These are phyloP conservation scores for Cyanistes caeruleus DNA, from an alignment of 2,113 vertebrate species.

Conservation along the genomic window DNA sequence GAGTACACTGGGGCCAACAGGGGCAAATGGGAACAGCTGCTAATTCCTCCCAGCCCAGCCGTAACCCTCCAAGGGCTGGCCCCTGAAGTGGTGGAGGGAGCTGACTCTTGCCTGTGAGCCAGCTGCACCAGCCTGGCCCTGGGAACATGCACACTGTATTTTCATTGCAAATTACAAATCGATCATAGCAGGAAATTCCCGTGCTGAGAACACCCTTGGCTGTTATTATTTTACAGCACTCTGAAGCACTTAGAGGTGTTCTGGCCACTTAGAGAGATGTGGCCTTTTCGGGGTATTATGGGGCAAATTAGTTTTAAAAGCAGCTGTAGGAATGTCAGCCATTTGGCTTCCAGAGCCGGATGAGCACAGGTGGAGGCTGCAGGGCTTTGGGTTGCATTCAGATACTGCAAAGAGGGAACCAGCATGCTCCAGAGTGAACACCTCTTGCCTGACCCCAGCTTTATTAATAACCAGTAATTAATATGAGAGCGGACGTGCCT, in stretches of 20 bases:
- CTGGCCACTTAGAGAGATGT: not conserved
- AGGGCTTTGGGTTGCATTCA: not conserved
- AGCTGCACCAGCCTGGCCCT: not conserved
- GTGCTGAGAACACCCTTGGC: not conserved
- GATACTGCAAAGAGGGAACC: not conserved
- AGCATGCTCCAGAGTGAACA: accelerated
- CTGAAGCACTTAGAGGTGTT: not conserved
- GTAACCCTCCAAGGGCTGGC: accelerated
- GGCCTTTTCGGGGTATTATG: not conserved
- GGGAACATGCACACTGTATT: not conserved
- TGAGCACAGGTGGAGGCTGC: not conserved
- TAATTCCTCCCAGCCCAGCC: not conserved
- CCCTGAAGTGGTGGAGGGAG: not conserved
- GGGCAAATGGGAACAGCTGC: not conserved
- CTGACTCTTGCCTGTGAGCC: accelerated
- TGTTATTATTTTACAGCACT: constrained; percentile 34
- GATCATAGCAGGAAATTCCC: constrained; percentile 50
- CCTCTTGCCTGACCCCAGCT: not conserved
- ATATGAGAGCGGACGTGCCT: constrained; percentile 42
- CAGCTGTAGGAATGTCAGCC: not conserved
- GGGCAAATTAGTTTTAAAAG: not conserved
- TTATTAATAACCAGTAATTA: constrained; percentile 62
- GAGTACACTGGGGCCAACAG: not conserved
- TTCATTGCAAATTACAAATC: constrained; percentile 50
- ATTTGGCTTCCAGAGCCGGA: not conserved